Evolutionary conservation across 2,797 vertebrate genomes (phyloP), one percentile per base, ranked within the genome.

Genomic region (Xerus rutilus): DNA sequence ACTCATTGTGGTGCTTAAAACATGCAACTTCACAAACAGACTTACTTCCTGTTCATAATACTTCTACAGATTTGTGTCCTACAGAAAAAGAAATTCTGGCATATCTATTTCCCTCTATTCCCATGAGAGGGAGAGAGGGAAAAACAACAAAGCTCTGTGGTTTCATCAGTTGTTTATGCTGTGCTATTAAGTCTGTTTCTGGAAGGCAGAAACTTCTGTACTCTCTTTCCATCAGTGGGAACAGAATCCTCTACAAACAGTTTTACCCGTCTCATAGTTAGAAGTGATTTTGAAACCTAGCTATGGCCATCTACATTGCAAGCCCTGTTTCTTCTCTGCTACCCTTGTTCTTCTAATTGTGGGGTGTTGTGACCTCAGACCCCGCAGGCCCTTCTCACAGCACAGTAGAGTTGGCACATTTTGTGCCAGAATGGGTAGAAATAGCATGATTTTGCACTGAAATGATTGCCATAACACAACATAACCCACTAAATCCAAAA

Each of bases 51-150:
- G 15, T 70, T 76, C 64, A 57, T 39, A 62, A 14, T 15, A 35
- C 12, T 62, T 43, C 54, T 69, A 10, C 18, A 73, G 15, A 15
- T 67, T 57, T 88, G 20, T 92, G n/a, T 72, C 39, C 52, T 69
- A 62, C 47, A 62, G 86, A 95, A 70, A 59, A 18, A 67, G 17
- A 62, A 72, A 96, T 93, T 86, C 76, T 92, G 39, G 69, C 78
- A 59, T 70, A 52, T 86, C 7, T 54, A 17, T 91, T 91, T 91
- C 17, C 12, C 30, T 90, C 11, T 11, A 32, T 81, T 47, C 47
- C 35, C 14, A 32, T 32, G 45, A 82, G 52, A 83, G 10, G 4
- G 23, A 11, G 21, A 59, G 9, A 43, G 39, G 45, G 35, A 57
- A 21, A 57, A 57, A 77, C 23, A 64, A 14, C 23, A 7, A 25